A percentile compares a stretch with the other conserved stretches of the same genome.
phyloP scores from a whole-genome alignment of 2,113 vertebrate species.

The Pelvicachromis taeniatus region DNA sequence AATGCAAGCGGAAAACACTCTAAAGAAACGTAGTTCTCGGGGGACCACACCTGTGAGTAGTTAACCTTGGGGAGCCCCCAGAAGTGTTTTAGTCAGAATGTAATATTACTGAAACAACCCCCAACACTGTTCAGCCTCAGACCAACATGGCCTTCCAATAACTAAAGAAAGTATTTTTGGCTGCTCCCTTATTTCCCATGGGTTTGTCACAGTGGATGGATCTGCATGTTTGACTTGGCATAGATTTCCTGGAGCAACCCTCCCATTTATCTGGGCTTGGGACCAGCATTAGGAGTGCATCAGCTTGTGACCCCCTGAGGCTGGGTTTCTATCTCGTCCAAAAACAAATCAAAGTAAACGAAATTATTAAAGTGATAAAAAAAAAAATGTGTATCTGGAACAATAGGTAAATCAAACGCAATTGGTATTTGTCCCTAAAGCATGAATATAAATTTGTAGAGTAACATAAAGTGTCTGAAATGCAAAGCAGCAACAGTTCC shows the following conservation, averaged over 20 bases:
- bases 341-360: neutral
- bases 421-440: neutral
- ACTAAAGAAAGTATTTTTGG: neutral
- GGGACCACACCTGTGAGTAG: neutral
- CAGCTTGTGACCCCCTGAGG: neutral
- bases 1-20: neutral
- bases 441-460: neutral
- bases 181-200: neutral
- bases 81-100: neutral
- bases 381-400: neutral
- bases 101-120: neutral
- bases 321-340: neutral
- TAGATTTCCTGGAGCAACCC: neutral
- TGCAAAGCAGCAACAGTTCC: neutral
- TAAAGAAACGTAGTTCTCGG: neutral
- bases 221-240: neutral
- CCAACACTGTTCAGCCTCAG: neutral
- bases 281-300: neutral
- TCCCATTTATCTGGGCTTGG: neutral
- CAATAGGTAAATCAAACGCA: neutral
- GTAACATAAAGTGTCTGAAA: neutral
- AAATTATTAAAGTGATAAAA: neutral
- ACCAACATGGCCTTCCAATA: neutral
- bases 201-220: neutral
- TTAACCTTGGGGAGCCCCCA: neutral